A percentile compares a stretch with the other conserved stretches of the same genome.
These are phyloP conservation scores for Spilosoma lubricipeda DNA, from an alignment of 2,888 invertebrate species.

Conservation along the genomic window DNA sequence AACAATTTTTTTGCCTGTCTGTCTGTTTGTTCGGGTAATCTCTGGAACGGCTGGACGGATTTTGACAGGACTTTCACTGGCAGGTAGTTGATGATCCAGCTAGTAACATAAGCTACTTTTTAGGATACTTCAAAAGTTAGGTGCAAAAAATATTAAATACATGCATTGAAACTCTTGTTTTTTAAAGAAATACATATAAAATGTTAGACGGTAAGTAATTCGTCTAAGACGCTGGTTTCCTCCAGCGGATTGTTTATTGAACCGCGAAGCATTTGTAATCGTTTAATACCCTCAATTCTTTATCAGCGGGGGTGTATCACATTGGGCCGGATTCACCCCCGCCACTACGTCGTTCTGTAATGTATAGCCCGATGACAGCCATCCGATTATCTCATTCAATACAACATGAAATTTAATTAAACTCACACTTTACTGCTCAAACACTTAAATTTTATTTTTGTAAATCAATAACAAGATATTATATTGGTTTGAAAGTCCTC, in stretches of 20 bases:
- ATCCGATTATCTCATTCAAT: conserved; percentile 71
- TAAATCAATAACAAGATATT: conserved; percentile 52
- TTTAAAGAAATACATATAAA: conserved; percentile 30
- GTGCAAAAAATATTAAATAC: not conserved
- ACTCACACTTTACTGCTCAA: conserved; percentile 44
- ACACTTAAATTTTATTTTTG: conserved; percentile 49
- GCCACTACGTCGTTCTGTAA: conserved; percentile 56
- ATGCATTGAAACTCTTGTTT: not conserved
- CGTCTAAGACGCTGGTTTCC: conserved; percentile 73
- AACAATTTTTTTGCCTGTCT: too few relatives aligned
- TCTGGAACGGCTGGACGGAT: too few relatives aligned
- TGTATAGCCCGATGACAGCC: conserved; percentile 80
- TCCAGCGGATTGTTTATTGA: conserved; percentile 82
- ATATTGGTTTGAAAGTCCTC: conserved; percentile 44
- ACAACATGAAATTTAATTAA: conserved; percentile 60
- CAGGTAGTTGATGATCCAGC: too few relatives aligned
- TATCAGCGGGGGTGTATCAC: conserved; percentile 79
- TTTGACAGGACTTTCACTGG: too few relatives aligned
- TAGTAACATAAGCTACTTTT: too few relatives aligned
- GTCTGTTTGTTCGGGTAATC: too few relatives aligned
- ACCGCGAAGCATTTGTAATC: conserved; percentile 86
- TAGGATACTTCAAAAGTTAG: too few relatives aligned
- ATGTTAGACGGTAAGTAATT: conserved; percentile 70
- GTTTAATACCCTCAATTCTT: conserved; percentile 87
- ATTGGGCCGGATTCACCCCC: conserved; percentile 69